Base-by-base conservation (phyloP, 2,113 vertebrate genomes). In the Bagarius yarrelli region DNA sequence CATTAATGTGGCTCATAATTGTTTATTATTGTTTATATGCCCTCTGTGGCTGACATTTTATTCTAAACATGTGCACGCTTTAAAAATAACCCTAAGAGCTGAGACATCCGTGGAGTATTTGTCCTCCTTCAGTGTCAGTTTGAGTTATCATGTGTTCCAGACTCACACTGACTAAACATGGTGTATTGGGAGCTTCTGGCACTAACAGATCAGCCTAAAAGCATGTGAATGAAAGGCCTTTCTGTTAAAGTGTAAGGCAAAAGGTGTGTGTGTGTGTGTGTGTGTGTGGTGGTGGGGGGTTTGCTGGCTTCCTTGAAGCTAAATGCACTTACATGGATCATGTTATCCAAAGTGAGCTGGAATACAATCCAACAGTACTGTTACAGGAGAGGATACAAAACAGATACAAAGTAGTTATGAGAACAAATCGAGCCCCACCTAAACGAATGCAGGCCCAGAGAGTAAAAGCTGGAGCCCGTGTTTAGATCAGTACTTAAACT, bases 151-250 rank as follows among this genome's bases (percentile, higher is more conserved):
- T 60, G 73, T 86, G 73, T 80, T 74, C 34, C 73, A 55, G 66
- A 82, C 82, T 80, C 73, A 71, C 74, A 57, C 44, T 74, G 76
- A 74, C 81, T 83, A 85, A 85, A 55, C 59, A 47, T 60, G 27
- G 32, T 32, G 78, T 76, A 18, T 44, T 32, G 81, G 78, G 36
- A 52, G 71, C 8, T 57, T 30, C 69, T 78, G 67, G 52, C 34
- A 72, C 15, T 78, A 74, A 27, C 56, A 13, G 30, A n/a, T 18
- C 23, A 53, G 34, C 52, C 47, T 55, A 44, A 59, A 69, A 76
- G 40, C 55, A n/a, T 19, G 4, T 3, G 40, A 27, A 12, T 84
- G 80, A 86, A 84, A 72, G 81, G 70, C 27, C 67, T 76, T 63
- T 83, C 75, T 85, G 83, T 83, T 63, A 16, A 63, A 50, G 40